Conservation (phyloP, 2,113 vertebrate species). For the Hylia prasina region DNA sequence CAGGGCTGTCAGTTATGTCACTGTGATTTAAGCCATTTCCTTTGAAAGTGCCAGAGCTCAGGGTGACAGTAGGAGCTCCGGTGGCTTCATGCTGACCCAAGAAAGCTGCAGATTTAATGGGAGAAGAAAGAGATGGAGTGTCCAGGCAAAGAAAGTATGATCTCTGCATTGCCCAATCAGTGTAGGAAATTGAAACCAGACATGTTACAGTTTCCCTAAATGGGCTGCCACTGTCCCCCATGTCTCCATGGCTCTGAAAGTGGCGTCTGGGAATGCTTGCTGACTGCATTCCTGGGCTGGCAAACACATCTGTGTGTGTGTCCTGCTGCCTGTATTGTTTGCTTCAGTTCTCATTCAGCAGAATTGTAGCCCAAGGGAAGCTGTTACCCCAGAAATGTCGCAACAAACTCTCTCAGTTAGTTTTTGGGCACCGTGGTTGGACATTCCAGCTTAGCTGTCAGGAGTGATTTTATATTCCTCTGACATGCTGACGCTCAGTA, state of each 20-base stretch:
- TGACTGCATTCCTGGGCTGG: conserved; percentile 31
- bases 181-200: conserved; percentile 30
- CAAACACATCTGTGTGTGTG: conserved; percentile 9
- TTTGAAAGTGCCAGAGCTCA: conserved; percentile 46
- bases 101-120: conserved; percentile 28
- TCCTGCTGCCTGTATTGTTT: conserved; percentile 62
- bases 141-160: not conserved
- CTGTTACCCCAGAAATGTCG: conserved; percentile 66
- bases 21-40: conserved; percentile 36
- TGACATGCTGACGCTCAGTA: not conserved
- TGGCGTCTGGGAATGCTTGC: not conserved
- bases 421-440: not conserved
- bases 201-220: conserved; percentile 14
- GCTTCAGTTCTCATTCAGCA: conserved; percentile 55
- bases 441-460: conserved; percentile 54
- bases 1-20: conserved; percentile 61
- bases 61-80: conserved; percentile 36
- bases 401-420: conserved; percentile 9
- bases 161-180: not conserved
- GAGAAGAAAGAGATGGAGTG: not conserved
- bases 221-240: conserved; percentile 1
- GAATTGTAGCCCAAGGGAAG: conserved; percentile 50
- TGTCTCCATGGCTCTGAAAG: conserved; percentile 13
- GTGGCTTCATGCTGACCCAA: conserved; percentile 34
- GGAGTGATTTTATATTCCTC: conserved; percentile 25